phyloP scores from a whole-genome alignment of 2,888 invertebrate genomes.

The Lacanobia wlatinum region DNA sequence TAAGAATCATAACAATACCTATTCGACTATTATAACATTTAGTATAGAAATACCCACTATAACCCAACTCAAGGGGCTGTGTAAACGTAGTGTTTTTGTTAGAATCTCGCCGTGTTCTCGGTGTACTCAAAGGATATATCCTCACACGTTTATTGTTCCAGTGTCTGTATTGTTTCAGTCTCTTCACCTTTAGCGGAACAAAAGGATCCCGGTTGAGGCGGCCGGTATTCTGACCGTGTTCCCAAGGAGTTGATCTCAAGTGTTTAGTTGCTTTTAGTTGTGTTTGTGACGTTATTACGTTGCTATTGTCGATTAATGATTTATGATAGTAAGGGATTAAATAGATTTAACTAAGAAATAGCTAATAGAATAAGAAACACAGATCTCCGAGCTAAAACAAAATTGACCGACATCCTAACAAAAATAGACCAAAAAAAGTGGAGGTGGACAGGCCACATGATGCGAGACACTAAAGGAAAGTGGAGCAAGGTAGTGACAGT shows the following conservation, averaged over 20 bases:
- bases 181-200: conserved; percentile 46
- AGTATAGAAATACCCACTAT: background rate
- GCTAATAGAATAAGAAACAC: no score
- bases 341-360: background rate
- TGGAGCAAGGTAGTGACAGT: no score
- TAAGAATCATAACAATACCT: background rate
- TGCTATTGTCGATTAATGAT: background rate
- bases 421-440: no score
- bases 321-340: background rate
- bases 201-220: conserved; percentile 28
- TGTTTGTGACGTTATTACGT: conserved; percentile 5
- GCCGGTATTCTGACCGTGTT: conserved; percentile 35
- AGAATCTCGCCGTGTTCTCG: conserved; percentile 44
- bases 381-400: no score
- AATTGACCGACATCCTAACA: no score
- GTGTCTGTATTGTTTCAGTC: conserved; percentile 54
- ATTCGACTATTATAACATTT: background rate
- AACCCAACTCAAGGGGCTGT: conserved; percentile 12
- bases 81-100: conserved; percentile 45
- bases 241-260: conserved; percentile 29
- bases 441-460: no score
- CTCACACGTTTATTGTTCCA: conserved; percentile 51
- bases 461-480: no score
- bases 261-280: conserved; percentile 18
- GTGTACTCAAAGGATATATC: conserved; percentile 47